These are phyloP conservation scores for Silurus glanis DNA, from an alignment of 2,113 vertebrate species.

Conservation along the genomic window DNA sequence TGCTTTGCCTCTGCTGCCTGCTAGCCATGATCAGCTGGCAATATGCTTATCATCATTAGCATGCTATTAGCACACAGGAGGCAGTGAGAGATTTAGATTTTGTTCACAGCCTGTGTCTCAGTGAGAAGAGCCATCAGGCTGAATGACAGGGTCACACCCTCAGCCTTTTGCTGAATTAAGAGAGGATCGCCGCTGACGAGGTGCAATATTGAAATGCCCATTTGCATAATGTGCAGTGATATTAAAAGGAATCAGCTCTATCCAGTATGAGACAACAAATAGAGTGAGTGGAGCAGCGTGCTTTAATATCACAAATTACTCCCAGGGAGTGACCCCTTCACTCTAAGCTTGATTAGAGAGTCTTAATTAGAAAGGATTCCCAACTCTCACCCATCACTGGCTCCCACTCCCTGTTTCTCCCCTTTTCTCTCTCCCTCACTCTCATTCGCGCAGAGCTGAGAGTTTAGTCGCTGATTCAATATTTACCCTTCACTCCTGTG, in stretches of 20 bases:
- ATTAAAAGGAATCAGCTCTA: slow-evolving; percentile 99
- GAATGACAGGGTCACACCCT: slow-evolving; percentile 96
- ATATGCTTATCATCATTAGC: slow-evolving; percentile 25
- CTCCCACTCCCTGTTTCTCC: slow-evolving; percentile 78
- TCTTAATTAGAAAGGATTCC: slow-evolving; percentile 96
- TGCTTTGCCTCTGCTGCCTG: not conserved
- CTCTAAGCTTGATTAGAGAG: slow-evolving; percentile 94
- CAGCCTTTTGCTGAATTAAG: slow-evolving; percentile 97
- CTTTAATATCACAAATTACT: slow-evolving; percentile 99
- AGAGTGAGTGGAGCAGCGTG: slow-evolving; percentile 69
- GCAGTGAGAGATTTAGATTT: slow-evolving; percentile 24
- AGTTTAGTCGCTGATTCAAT: slow-evolving; percentile 99
- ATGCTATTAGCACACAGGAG: slow-evolving; percentile 13
- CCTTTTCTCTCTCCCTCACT: slow-evolving; percentile 72
- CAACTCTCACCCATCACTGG: slow-evolving; percentile 68
- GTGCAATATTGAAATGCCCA: slow-evolving; percentile 95
- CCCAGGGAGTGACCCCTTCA: slow-evolving; percentile 92
- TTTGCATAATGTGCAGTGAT: slow-evolving; percentile 98
- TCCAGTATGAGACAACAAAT: slow-evolving; percentile 94
- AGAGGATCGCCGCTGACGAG: slow-evolving; percentile 89
- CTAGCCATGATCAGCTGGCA: slow-evolving; percentile 37
- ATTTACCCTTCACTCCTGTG: slow-evolving; percentile 98
- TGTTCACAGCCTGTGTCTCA: slow-evolving; percentile 13
- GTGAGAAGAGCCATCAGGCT: slow-evolving; percentile 61
- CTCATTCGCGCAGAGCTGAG: slow-evolving; percentile 78